Evolutionary conservation across 1,140 invertebrate species (phyloP).

Genomic region (Gonatopus flavifemur): DNA sequence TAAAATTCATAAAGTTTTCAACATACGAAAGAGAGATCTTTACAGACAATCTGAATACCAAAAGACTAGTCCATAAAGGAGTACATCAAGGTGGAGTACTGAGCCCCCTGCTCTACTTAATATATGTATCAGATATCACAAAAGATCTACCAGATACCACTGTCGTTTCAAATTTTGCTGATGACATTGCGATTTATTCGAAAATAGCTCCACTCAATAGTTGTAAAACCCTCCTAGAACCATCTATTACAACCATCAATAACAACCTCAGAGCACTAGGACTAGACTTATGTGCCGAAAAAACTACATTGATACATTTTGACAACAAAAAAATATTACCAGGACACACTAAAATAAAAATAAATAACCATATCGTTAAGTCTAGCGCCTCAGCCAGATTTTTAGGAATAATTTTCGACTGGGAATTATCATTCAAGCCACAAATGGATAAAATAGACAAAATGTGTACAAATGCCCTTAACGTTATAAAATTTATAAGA

Average conservation of each 20-base stretch:
- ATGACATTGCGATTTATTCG: no score
- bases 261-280: slow-evolving; percentile 10
- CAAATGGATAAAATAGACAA: no score
- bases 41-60: neutral
- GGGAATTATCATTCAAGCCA: no score
- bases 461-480: no score
- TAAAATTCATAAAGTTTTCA: neutral
- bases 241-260: slow-evolving; percentile 4
- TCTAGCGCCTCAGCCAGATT: no score
- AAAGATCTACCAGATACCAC: no score
- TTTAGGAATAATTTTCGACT: no score
- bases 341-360: no score
- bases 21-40: neutral
- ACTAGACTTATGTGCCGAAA: slow-evolving; percentile 1
- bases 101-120: neutral
- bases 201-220: slow-evolving; percentile 5
- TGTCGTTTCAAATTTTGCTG: no score
- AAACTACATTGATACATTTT: slow-evolving; percentile 13
- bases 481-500: no score
- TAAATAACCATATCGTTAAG: no score
- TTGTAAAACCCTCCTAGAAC: slow-evolving; percentile 4
- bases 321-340: slow-evolving; percentile 18
- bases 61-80: neutral
- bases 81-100: neutral
- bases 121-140: no score